Base-by-base conservation (phyloP, 2,888 invertebrate genomes). In the Leptopterna dolabrata region DNA sequence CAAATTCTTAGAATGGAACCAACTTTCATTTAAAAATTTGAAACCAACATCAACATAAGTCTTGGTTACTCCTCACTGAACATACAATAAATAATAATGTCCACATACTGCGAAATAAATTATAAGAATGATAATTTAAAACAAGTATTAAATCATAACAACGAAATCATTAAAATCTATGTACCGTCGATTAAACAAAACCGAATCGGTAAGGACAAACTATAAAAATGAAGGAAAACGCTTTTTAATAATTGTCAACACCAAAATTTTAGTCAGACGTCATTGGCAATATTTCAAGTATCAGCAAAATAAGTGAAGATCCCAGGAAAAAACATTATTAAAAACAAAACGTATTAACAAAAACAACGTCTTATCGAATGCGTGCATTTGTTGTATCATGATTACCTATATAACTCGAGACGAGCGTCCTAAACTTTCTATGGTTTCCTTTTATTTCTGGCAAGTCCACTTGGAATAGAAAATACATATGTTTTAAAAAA, bases 371-470 rank as follows among this genome's bases (percentile, higher is more conserved):
- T 85, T 85, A 70, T 87, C 24, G 30, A 88, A 81, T 87, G 87
- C 89, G 89, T 89, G 89, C 89, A 89, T 86, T 87, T 85, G 76
- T 78, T 24, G 51, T 76, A 87, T 51, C 81, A 80, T 85, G 91
- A 91, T 95, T 98, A 99, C 99, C 99, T 97, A 99, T 97, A 93
- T 98, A 98, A 94, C 98, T 98, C 95, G 98, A 97, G 94, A 99
- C 99, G 95, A 99, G 95, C 93, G 98, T 98, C 94, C 99, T 96
- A 96, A 99, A 99, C 95, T 98, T 98, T 95, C 97, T 97, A 94
- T 98, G 98, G 93, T 97, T 97, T 93, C 98, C 98, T 94, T 97
- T 98, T 94, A 98, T 97, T 95, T 97, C 98, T 93, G 98, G 98
- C 93, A 97, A 96, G 95, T 98, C 98, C 97, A 98, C 98, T 98